phyloP scores from a whole-genome alignment of 2,797 vertebrate species.

The Malurus leucopterus region DNA sequence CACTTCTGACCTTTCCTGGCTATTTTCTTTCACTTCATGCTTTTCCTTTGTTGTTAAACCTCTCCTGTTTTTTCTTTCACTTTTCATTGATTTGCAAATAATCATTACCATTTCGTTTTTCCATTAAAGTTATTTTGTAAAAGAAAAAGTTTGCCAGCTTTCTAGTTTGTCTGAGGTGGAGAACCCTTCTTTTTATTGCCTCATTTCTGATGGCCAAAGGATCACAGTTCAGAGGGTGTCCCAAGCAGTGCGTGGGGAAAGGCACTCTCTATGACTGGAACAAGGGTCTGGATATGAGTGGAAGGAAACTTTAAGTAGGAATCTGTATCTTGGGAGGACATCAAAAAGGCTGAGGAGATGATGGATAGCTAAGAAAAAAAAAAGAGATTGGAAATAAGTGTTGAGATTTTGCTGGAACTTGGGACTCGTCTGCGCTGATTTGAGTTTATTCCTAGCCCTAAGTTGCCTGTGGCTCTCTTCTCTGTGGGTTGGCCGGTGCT shows the following conservation, averaged over 20 bases:
- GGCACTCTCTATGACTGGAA: neutral
- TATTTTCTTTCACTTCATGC: neutral
- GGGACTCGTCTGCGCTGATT: accelerated
- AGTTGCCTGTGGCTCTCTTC: neutral
- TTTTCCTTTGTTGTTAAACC: neutral
- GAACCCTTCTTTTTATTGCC: accelerated
- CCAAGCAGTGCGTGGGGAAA: neutral
- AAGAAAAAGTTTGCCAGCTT: neutral
- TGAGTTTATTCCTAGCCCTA: neutral
- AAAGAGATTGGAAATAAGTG: neutral
- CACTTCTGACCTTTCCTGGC: neutral
- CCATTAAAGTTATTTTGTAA: neutral
- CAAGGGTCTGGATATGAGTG: neutral
- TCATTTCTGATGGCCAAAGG: neutral
- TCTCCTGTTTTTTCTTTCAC: neutral
- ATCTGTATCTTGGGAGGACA: neutral
- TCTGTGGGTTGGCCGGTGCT: neutral
- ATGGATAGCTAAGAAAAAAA: neutral
- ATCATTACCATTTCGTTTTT: neutral
- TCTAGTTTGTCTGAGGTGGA: neutral
- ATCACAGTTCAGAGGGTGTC: neutral
- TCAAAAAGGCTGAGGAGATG: neutral
- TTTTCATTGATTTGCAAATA: neutral
- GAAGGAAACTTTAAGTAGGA: neutral
- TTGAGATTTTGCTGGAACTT: neutral